phyloP scores from a whole-genome alignment of 2,113 vertebrate genomes.

The Laticauda laticaudata region DNA sequence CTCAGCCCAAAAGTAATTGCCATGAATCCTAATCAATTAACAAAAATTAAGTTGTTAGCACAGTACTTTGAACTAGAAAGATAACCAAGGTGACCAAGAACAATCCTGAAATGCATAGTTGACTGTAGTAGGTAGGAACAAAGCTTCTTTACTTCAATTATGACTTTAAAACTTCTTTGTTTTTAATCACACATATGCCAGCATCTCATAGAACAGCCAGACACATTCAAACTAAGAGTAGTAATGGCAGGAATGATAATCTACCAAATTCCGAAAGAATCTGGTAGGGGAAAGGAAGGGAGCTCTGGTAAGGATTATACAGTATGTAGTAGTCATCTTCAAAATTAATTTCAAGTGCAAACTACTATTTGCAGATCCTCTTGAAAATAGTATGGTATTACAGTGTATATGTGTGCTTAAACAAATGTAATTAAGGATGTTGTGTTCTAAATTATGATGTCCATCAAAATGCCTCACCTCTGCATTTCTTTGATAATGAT shows the following conservation, averaged over 20 bases:
- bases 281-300: background rate
- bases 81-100: background rate
- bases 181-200: background rate
- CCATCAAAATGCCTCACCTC: background rate
- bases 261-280: background rate
- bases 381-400: background rate
- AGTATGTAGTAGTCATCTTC: background rate
- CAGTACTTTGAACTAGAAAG: background rate
- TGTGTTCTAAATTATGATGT: background rate
- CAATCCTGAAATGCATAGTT: background rate
- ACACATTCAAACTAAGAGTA: background rate
- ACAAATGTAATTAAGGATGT: background rate
- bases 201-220: background rate
- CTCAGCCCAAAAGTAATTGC: background rate
- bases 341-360: background rate
- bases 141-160: background rate
- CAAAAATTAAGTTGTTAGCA: background rate
- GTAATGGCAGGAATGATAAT: background rate
- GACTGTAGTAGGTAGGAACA: background rate
- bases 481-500: background rate
- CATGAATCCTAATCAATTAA: background rate
- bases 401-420: background rate
- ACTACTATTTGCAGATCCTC: rapidly evolving
- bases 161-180: background rate
- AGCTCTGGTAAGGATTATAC: background rate